Conservation (phyloP, 1,140 invertebrate species). For the Scaptodrosophila lebanonensis region DNA sequence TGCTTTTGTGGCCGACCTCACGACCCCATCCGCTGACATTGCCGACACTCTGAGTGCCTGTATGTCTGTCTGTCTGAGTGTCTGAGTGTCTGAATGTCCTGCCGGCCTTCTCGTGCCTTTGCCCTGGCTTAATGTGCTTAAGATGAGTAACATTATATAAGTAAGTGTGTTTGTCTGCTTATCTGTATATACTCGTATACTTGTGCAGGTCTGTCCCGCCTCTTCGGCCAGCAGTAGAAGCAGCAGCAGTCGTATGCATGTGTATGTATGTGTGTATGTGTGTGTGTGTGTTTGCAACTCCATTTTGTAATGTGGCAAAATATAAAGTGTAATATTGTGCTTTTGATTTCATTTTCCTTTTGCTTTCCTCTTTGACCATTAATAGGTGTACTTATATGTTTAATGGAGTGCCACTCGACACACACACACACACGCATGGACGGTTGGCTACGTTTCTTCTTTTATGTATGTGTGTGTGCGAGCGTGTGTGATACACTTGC, state of each 20-base stretch:
- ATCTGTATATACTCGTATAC: constrained; percentile 1
- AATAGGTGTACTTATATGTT: constrained; percentile 74
- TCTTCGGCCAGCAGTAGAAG: too few relatives aligned
- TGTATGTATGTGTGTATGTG: constrained; percentile 22
- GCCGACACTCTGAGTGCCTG: constrained; percentile 15
- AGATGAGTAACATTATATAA: constrained; percentile 69
- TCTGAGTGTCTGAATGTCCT: background rate
- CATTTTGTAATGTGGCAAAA: constrained; percentile 71
- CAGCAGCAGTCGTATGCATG: background rate
- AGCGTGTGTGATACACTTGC: constrained; percentile 1
- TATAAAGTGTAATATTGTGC: constrained; percentile 71
- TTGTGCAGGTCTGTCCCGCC: background rate
- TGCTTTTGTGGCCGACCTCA: constrained; percentile 35
- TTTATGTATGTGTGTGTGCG: background rate
- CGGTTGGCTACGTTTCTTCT: background rate
- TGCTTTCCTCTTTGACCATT: constrained; percentile 68
- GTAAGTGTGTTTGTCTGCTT: constrained; percentile 10
- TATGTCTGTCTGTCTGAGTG: background rate
- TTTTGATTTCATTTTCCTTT: constrained; percentile 42
- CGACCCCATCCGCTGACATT: constrained; percentile 11
- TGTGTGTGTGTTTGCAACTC: constrained; percentile 35
- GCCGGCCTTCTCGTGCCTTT: too few relatives aligned
- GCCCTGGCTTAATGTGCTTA: constrained; percentile 65
- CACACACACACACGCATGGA: constrained; percentile 20
- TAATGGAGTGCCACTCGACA: constrained; percentile 70